Evolutionary conservation across 2,888 invertebrate species (phyloP), one percentile per base, ranked within the genome.

Genomic region (Thumatha senex): DNA sequence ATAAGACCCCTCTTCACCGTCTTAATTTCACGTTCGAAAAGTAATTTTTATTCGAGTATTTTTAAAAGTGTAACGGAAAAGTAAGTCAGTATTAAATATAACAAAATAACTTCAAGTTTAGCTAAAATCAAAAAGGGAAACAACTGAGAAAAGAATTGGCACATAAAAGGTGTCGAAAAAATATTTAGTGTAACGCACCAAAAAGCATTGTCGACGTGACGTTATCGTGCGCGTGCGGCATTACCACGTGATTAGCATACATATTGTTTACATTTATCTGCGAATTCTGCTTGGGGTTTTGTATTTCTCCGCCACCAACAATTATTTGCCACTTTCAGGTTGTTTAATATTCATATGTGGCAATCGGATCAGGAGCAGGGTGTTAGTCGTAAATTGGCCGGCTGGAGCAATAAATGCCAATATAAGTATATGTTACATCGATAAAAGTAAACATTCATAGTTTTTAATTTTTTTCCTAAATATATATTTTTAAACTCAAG

Each of bases 221-320:
- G 70, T 74, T 78, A 82, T 78, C 76, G 66, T 70, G 72, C 74
- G 73, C 74, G 62, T 67, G 72, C 74, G 74, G 76, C 74, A 69
- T 72, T 60, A 61, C 64, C 67, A 59, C 70, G 75, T 76, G 77
- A 82, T 84, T 84, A 78, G 79, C 85, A 85, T 85, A 78, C 77
- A 81, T 78, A 84, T 83, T 78, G 79, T 80, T 76, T 72, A 77
- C 80, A 79, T 78, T 74, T 74, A 71, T 67, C 63, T 63, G 51
- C 56, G 60, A 70, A 60, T 63, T 61, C 59, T 52, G 69, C 59
- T 54, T 31, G 54, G 60, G 60, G 61, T 64, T 69, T 70, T 73
- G 71, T 69, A 72, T 70, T 71, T 66, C 57, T 58, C 51, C 52
- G 54, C 58, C 54, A 55, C 58, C 55, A 63, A 70, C 69, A 72